Conservation (phyloP, 2,888 invertebrate genomes). For the Drosophila pegasa region DNA sequence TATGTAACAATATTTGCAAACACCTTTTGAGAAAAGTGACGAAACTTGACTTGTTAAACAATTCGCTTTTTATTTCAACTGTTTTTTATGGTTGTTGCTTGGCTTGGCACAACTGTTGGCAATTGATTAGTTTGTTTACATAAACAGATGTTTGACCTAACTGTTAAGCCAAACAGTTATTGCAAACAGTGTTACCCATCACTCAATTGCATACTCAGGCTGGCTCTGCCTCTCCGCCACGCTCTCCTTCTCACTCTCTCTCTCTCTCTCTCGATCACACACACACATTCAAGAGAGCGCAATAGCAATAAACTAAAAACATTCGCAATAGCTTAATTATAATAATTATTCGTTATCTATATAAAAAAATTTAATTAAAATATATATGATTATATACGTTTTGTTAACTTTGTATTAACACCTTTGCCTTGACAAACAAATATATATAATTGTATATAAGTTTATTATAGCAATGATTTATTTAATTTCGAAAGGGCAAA, state of each 20-base stretch:
- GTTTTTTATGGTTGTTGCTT: slow-evolving; percentile 4
- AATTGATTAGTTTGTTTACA: slow-evolving; percentile 19
- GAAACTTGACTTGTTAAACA: background rate
- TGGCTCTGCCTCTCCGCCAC: too few species aligned
- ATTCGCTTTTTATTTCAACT: background rate
- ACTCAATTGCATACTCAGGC: background rate
- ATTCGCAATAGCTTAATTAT: slow-evolving; percentile 12
- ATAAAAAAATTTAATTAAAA: slow-evolving; percentile 8
- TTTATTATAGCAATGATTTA: slow-evolving; percentile 30
- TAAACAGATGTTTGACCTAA: slow-evolving; percentile 19
- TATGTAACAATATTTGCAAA: background rate
- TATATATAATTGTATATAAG: slow-evolving; percentile 6
- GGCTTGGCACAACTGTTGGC: background rate
- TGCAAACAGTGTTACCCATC: slow-evolving; percentile 14
- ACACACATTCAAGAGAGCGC: background rate
- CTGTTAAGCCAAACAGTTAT: slow-evolving; percentile 13
- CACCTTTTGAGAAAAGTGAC: background rate
- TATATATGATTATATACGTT: slow-evolving; percentile 15
- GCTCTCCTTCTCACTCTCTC: too few species aligned
- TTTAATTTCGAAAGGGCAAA: slow-evolving; percentile 52
- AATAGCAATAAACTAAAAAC: background rate
- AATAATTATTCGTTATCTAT: slow-evolving; percentile 16
- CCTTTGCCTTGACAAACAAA: slow-evolving; percentile 40
- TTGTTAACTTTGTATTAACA: slow-evolving; percentile 38
- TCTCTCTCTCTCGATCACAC: background rate